These are phyloP conservation scores for Caenorhabditis virilis DNA, from an alignment of 2,888 invertebrate genomes.

Conservation along the genomic window DNA sequence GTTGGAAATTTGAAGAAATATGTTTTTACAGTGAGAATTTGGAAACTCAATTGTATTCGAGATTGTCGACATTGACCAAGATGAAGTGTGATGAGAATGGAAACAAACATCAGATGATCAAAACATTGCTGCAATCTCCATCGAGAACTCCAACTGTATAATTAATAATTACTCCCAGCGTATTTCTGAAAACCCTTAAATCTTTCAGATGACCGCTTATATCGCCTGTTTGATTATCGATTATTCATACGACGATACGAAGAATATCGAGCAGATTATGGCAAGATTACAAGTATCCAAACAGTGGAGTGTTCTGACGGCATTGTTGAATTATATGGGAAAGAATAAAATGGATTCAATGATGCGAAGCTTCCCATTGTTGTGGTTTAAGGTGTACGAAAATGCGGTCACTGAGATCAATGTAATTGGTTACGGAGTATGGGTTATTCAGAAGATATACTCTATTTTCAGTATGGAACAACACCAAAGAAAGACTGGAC, in stretches of 20 bases:
- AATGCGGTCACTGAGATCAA: conserved; percentile 22
- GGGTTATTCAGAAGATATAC: too few species aligned
- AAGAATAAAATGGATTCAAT: conserved; percentile 10
- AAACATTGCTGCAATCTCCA: conserved; percentile 24
- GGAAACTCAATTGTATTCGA: too few species aligned
- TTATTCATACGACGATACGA: conserved; percentile 20
- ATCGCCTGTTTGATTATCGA: conserved; percentile 34
- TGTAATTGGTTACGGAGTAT: conserved; percentile 3
- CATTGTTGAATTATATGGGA: conserved; percentile 17
- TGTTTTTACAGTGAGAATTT: too few species aligned
- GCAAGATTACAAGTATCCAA: conserved; percentile 24
- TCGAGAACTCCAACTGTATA: conserved; percentile 13
- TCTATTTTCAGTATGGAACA: too few species aligned
- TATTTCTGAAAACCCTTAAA: too few species aligned
- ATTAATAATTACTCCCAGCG: too few species aligned
- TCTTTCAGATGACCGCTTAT: conserved; percentile 26
- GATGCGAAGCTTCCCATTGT: conserved; percentile 24
- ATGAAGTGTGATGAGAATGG: conserved; percentile 7
- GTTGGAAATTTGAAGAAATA: too few species aligned
- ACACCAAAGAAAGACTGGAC: conserved; percentile 15
- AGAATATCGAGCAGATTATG: conserved; percentile 30
- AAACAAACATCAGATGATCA: conserved; percentile 21
- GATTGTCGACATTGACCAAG: conserved; percentile 18
- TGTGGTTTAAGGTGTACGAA: conserved; percentile 37
- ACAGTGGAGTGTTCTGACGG: conserved; percentile 23